These are phyloP conservation scores for Melozone crissalis DNA, from an alignment of 2,113 vertebrate species.

Conservation along the genomic window DNA sequence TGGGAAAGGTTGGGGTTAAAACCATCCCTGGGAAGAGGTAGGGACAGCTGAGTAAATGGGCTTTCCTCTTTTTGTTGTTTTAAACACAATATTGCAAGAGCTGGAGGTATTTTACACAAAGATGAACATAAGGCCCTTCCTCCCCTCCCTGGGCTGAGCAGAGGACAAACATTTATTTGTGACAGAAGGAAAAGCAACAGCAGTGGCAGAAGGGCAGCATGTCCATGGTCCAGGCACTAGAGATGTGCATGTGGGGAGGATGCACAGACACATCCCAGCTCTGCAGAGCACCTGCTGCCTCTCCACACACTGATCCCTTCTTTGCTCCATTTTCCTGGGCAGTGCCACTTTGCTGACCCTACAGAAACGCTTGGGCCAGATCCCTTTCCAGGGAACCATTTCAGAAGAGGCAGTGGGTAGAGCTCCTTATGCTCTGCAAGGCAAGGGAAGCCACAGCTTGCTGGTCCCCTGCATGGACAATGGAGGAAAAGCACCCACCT, in stretches of 20 bases:
- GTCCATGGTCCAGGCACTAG: fast-evolving
- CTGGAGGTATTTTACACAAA: neutral
- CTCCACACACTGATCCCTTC: fast-evolving
- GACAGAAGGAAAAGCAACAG: neutral
- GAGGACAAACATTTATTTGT: neutral
- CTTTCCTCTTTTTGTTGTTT: neutral
- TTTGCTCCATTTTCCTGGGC: neutral
- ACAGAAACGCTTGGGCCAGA: neutral
- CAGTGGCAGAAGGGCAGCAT: neutral
- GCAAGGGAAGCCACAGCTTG: neutral
- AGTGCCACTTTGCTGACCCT: neutral
- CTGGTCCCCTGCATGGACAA: neutral
- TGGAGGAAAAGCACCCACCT: neutral
- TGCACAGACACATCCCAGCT: neutral
- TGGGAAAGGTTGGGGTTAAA: neutral
- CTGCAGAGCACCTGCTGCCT: neutral
- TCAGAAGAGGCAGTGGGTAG: neutral
- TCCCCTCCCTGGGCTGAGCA: neutral
- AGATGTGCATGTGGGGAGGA: fast-evolving
- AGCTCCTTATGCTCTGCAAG: neutral
- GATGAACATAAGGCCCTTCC: neutral
- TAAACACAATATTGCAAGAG: neutral
- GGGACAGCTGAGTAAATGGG: neutral
- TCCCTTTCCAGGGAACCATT: neutral
- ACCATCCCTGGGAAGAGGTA: neutral